phyloP scores from a whole-genome alignment of 2,797 vertebrate species.

The Scomberomorus guttatus region DNA sequence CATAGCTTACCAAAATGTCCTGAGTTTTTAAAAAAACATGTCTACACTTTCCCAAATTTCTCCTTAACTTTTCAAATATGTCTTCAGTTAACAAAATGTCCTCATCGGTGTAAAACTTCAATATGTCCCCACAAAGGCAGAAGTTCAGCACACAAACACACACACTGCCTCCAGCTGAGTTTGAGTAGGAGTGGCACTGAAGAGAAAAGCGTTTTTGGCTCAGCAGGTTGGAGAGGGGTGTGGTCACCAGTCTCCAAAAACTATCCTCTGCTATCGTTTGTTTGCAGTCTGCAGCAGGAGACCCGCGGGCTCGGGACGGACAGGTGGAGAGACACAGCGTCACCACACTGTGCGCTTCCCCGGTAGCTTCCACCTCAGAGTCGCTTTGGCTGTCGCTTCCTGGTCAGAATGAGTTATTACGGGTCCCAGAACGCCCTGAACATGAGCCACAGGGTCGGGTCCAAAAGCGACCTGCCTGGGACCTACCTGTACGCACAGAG shows the following conservation, averaged over 20 bases:
- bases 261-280: background rate
- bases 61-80: background rate
- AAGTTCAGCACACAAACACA: background rate
- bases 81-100: background rate
- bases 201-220: constrained; percentile 20
- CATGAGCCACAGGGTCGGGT: constrained; percentile 42
- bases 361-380: background rate
- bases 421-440: constrained; percentile 75
- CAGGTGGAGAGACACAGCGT: constrained; percentile 28
- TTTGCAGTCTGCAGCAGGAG: constrained; percentile 49
- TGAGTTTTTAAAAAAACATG: too few relatives aligned
- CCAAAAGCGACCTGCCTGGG: constrained; percentile 67
- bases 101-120: background rate
- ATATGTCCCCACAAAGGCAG: background rate
- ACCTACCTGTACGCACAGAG: constrained; percentile 61
- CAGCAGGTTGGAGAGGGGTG: constrained; percentile 63
- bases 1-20: too few relatives aligned
- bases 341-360: too few relatives aligned
- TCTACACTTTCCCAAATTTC: too few relatives aligned
- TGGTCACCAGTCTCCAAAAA: constrained; percentile 65
- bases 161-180: constrained; percentile 35
- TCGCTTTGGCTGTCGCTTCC: background rate
- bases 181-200: constrained; percentile 47
- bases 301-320: background rate
- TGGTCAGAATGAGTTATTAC: constrained; percentile 64